Evolutionary conservation across 2,888 invertebrate genomes (phyloP).

Genomic region (Tricholauxania praeusta): DNA sequence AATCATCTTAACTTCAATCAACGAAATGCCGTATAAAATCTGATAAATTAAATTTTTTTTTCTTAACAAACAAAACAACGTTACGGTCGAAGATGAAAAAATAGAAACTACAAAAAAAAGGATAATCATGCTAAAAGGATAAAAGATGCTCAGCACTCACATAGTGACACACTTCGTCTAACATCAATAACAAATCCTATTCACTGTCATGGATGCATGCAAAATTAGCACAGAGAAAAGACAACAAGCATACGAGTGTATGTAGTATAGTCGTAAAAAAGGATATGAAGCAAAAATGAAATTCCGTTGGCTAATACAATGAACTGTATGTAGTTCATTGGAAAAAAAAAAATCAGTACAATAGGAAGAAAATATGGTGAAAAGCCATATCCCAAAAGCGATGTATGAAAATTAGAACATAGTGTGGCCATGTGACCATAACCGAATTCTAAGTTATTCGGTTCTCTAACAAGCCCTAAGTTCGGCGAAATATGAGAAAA

Average conservation of each 20-base stretch:
- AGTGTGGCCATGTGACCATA: no score
- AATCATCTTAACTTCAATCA: background rate
- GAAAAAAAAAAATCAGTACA: background rate
- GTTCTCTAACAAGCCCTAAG: background rate
- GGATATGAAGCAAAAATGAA: background rate
- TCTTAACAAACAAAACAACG: background rate
- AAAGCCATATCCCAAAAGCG: no score
- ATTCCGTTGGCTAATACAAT: constrained; percentile 15
- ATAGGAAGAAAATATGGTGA: no score
- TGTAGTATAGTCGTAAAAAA: background rate
- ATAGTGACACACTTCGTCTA: constrained; percentile 21
- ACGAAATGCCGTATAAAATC: background rate
- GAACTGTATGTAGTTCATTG: background rate
- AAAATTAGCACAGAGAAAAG: constrained; percentile 20
- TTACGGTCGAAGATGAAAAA: background rate
- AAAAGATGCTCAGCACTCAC: constrained; percentile 12
- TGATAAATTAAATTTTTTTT: background rate
- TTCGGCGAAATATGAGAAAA: no score
- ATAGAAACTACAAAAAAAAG: constrained; percentile 7
- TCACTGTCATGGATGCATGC: constrained; percentile 20
- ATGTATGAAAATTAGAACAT: no score
- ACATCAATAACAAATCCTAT: constrained; percentile 10
- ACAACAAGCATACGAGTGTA: background rate
- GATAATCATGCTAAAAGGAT: constrained; percentile 13
- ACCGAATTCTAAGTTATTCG: no score